Conservation (phyloP, 2,113 vertebrate genomes). For the Perognathus longimembris region DNA sequence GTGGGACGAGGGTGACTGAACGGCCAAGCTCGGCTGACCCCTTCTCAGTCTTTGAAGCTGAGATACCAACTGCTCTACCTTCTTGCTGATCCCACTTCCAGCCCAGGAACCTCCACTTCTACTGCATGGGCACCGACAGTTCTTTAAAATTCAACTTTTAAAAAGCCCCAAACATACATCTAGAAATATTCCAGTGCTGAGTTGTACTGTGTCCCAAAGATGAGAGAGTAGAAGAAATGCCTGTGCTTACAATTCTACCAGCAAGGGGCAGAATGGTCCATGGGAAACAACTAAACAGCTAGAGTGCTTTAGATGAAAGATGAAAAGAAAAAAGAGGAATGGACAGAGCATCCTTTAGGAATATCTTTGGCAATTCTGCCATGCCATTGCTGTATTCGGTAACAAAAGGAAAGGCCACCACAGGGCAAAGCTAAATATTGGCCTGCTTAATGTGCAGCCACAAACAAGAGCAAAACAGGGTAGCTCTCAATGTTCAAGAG, state of each 20-base stretch:
- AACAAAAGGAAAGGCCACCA: neutral
- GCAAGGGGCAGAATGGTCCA: neutral
- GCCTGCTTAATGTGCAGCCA: neutral
- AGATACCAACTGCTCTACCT: neutral
- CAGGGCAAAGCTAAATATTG: neutral
- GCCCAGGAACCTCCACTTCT: neutral
- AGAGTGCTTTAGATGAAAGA: neutral
- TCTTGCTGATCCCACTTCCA: neutral
- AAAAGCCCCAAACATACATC: no score
- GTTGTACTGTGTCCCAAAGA: neutral
- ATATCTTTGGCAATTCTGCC: neutral
- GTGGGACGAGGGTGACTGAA: neutral
- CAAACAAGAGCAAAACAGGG: neutral
- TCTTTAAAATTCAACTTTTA: neutral
- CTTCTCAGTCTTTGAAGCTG: neutral
- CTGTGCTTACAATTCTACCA: neutral
- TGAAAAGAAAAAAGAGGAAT: neutral
- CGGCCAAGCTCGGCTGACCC: neutral
- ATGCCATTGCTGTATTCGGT: neutral
- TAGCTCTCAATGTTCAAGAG: neutral
- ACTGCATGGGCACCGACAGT: neutral
- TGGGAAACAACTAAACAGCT: neutral
- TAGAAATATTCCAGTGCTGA: neutral
- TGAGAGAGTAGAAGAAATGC: neutral
- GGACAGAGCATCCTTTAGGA: neutral